Evolutionary conservation across 2,888 invertebrate species (phyloP).

Genomic region (Allacma fusca): DNA sequence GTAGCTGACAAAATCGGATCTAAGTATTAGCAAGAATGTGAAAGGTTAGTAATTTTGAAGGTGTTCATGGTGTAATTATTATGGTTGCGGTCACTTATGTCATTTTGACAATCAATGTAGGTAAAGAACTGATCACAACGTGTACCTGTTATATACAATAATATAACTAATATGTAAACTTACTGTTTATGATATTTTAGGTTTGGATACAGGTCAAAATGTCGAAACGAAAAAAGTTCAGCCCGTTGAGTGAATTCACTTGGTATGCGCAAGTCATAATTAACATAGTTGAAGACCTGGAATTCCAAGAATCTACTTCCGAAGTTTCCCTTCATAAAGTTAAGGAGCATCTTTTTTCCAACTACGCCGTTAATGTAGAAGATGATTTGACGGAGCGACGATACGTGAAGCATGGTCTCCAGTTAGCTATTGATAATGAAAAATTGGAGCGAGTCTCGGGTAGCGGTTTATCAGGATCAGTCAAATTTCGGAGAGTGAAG

Average conservation of each 20-base stretch:
- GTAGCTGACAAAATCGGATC: too few relatives aligned
- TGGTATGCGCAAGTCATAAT: background rate
- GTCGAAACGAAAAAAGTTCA: background rate
- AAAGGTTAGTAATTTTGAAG: too few relatives aligned
- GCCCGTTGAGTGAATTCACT: background rate
- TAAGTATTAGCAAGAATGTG: too few relatives aligned
- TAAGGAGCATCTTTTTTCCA: background rate
- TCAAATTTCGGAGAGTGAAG: background rate
- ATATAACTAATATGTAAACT: too few relatives aligned
- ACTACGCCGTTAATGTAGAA: background rate
- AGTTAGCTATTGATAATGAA: background rate
- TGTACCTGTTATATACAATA: too few relatives aligned
- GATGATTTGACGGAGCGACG: background rate
- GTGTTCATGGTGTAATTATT: too few relatives aligned
- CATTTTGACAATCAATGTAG: too few relatives aligned
- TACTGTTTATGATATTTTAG: too few relatives aligned
- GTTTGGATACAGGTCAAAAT: too few relatives aligned
- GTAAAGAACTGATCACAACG: too few relatives aligned
- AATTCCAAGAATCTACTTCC: background rate
- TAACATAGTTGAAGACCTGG: background rate
- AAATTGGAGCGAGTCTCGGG: background rate
- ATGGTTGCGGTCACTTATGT: too few relatives aligned
- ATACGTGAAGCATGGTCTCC: background rate
- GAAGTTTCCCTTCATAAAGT: background rate
- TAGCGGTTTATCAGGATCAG: background rate